Conservation (phyloP, 2,797 vertebrate species). For the Chanos chanos region DNA sequence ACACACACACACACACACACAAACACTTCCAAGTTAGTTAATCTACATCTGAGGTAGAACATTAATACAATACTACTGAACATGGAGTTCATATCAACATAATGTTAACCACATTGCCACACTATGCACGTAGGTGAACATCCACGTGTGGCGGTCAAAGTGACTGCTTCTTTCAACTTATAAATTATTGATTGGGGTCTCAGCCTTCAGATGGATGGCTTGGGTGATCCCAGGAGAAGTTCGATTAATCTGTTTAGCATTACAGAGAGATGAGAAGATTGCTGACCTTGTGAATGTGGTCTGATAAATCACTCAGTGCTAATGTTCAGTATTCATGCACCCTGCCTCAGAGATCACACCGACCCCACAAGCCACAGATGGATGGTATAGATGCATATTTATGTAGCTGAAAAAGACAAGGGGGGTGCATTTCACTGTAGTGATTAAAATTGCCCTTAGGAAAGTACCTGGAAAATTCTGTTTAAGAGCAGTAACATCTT, state of each 20-base stretch:
- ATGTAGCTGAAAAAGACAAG: slow-evolving; percentile 20
- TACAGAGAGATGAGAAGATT: slow-evolving; percentile 19
- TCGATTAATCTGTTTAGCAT: slow-evolving; percentile 26
- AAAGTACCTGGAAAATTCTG: background rate
- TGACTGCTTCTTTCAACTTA: background rate
- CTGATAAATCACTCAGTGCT: slow-evolving; percentile 9
- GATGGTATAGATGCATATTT: slow-evolving; percentile 23
- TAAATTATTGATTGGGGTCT: slow-evolving; percentile 11
- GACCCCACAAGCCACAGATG: slow-evolving; percentile 21
- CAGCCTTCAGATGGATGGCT: background rate
- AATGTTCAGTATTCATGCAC: slow-evolving; percentile 21
- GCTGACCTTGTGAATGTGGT: slow-evolving; percentile 26
- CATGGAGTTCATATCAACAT: no score
- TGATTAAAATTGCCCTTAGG: background rate
- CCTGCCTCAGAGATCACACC: background rate
- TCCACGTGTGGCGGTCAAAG: no score
- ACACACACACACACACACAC: background rate
- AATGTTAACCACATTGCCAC: no score
- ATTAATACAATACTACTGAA: no score
- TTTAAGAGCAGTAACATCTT: background rate
- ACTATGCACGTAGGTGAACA: no score
- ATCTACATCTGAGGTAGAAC: no score
- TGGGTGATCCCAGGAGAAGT: slow-evolving; percentile 5
- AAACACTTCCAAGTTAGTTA: background rate
- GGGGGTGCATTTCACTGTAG: background rate